Percentiles rank a stretch among this genome's conserved stretches.
Evolutionary conservation across 1,140 invertebrate species (phyloP).

Genomic region (Lucilia sericata): DNA sequence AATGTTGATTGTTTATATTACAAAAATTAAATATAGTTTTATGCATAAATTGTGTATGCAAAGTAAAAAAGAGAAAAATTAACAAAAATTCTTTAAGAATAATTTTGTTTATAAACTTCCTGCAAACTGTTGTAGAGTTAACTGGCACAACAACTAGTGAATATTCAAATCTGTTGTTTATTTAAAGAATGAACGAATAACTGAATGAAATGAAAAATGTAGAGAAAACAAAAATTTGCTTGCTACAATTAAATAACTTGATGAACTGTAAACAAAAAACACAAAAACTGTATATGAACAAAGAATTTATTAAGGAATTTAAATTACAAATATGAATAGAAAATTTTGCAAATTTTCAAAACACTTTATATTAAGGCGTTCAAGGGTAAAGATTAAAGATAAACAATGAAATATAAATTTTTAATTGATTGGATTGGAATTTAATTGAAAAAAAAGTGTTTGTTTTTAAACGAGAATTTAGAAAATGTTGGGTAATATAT

Average conservation of each 20-base stretch:
- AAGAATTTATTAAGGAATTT: neutral
- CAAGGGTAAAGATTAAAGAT: too few relatives aligned
- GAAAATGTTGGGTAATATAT: too few relatives aligned
- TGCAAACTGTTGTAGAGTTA: neutral
- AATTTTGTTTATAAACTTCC: neutral
- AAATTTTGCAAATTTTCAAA: too few relatives aligned
- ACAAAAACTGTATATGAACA: neutral
- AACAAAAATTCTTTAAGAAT: neutral
- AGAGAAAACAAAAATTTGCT: neutral
- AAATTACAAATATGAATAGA: too few relatives aligned
- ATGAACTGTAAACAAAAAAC: constrained; percentile 6
- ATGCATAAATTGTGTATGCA: too few relatives aligned
- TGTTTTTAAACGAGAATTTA: too few relatives aligned
- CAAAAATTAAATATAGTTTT: neutral
- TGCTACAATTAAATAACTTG: constrained; percentile 10
- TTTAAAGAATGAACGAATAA: neutral
- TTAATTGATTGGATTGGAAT: too few relatives aligned
- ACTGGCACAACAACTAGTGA: neutral
- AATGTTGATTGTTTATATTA: neutral
- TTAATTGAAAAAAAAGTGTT: too few relatives aligned
- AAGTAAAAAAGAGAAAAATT: neutral
- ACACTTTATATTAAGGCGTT: too few relatives aligned
- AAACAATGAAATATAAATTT: too few relatives aligned
- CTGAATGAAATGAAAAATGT: neutral
- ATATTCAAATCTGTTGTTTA: constrained; percentile 8